Evolutionary conservation across 2,797 vertebrate genomes (phyloP).

Genomic region (Danio aesculapii): DNA sequence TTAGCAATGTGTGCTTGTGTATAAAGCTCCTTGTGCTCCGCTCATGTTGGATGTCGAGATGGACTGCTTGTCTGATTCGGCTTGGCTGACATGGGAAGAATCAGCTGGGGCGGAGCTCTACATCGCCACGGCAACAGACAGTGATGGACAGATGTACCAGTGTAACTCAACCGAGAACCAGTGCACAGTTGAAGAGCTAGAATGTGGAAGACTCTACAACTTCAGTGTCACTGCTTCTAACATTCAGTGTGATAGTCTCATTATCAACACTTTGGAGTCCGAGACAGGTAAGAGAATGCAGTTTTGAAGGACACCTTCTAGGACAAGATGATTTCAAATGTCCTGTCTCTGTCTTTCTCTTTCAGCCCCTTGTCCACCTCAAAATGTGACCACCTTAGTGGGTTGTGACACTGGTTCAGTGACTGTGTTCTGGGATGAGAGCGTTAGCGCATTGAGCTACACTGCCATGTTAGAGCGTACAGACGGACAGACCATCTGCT

Average conservation of each 20-base stretch:
- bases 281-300: slow-evolving; percentile 72
- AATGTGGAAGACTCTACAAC: slow-evolving; percentile 74
- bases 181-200: slow-evolving; percentile 69
- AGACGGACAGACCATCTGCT: slow-evolving; percentile 65
- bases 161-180: slow-evolving; percentile 66
- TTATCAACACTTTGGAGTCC: slow-evolving; percentile 68
- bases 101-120: slow-evolving; percentile 68
- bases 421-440: slow-evolving; percentile 69
- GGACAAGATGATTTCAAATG: neutral
- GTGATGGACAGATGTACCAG: slow-evolving; percentile 48
- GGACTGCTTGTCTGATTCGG: slow-evolving; percentile 76
- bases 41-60: slow-evolving; percentile 71
- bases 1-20: slow-evolving; percentile 31
- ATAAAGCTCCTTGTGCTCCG: slow-evolving; percentile 76
- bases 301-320: neutral
- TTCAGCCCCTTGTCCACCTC: slow-evolving; percentile 79
- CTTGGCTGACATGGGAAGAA: slow-evolving; percentile 72
- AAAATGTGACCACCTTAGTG: slow-evolving; percentile 46
- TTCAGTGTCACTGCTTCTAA: slow-evolving; percentile 71
- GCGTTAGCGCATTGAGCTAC: slow-evolving; percentile 73
- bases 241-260: slow-evolving; percentile 70
- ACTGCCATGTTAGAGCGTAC: slow-evolving; percentile 71
- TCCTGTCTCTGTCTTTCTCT: neutral
- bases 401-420: slow-evolving; percentile 66
- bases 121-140: slow-evolving; percentile 57